These are phyloP conservation scores for Propsilocerus akamusi DNA, from an alignment of 1,140 invertebrate genomes.

Conservation along the genomic window DNA sequence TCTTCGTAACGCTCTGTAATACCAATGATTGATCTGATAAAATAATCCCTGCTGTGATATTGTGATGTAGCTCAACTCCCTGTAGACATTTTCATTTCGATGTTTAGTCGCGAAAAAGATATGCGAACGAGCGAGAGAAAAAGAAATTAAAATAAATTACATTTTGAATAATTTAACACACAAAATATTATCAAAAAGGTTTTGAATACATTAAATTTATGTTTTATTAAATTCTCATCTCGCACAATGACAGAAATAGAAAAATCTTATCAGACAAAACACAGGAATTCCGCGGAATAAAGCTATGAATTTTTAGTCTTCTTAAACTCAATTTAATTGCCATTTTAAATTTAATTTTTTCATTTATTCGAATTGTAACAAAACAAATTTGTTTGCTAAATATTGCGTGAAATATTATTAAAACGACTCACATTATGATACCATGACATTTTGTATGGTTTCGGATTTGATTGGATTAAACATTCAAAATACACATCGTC, in stretches of 20 bases:
- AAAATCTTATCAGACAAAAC: background rate
- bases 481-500: constrained; percentile 70
- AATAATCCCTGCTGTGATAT: constrained; percentile 54
- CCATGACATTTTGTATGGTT: constrained; percentile 62
- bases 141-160: background rate
- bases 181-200: too few relatives aligned
- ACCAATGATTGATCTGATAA: constrained; percentile 67
- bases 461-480: constrained; percentile 60
- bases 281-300: background rate
- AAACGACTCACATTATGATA: constrained; percentile 57
- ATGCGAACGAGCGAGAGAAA: background rate
- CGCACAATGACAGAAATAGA: background rate
- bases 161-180: too few relatives aligned
- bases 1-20: constrained; percentile 56
- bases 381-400: background rate
- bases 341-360: background rate
- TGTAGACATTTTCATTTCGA: too few relatives aligned
- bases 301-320: too few relatives aligned
- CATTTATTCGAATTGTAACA: background rate
- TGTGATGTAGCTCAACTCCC: constrained; percentile 60
- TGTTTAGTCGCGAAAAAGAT: constrained; percentile 3
- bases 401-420: background rate
- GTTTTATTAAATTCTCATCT: background rate
- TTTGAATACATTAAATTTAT: too few relatives aligned
- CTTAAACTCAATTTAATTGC: too few relatives aligned